These are phyloP conservation scores for Pituophis catenifer DNA, from an alignment of 2,113 vertebrate genomes.

Conservation along the genomic window DNA sequence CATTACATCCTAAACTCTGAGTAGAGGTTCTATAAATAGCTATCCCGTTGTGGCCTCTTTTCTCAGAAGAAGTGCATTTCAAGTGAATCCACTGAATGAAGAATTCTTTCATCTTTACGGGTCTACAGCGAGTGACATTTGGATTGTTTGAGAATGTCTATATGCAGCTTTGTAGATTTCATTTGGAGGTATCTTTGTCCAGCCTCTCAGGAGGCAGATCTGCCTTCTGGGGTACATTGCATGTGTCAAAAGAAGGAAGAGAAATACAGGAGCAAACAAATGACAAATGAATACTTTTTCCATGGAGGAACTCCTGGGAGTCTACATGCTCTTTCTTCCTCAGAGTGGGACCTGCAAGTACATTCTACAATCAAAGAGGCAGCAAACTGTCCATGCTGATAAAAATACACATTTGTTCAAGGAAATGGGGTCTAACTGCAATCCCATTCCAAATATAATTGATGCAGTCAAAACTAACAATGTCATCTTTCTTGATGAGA, in stretches of 20 bases:
- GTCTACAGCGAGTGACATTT: background rate
- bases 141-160: background rate
- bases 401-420: background rate
- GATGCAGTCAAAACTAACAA: too few species aligned
- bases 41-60: background rate
- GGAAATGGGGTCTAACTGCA: background rate
- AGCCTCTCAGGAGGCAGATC: background rate
- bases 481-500: background rate
- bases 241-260: background rate
- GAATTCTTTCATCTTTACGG: background rate
- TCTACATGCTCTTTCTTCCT: background rate
- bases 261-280: background rate
- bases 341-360: background rate
- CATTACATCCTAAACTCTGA: constrained; percentile 12
- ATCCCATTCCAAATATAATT: background rate
- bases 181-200: background rate
- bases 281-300: background rate
- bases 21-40: background rate
- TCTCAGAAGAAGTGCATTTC: background rate
- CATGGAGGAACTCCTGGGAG: background rate
- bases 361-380: background rate
- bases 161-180: background rate
- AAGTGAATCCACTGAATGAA: background rate
- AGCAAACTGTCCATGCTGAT: background rate
- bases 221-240: background rate